Evolutionary conservation across 2,797 vertebrate species (phyloP).

Genomic region (Tolypeutes matacus): DNA sequence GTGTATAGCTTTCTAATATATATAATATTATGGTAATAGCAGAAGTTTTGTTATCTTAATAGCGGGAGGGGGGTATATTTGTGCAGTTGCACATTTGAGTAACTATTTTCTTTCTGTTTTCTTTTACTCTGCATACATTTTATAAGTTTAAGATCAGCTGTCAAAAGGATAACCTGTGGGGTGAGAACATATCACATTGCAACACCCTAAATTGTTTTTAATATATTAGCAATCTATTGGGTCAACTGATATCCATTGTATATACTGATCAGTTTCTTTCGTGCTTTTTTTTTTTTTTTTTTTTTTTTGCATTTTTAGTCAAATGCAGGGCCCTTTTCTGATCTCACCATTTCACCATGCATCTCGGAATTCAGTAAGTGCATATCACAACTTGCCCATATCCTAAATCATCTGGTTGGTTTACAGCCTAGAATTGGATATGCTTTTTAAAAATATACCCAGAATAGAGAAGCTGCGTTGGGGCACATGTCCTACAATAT

Average conservation of each 20-base stretch:
- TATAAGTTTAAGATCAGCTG: constrained; percentile 91
- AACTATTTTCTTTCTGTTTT: constrained; percentile 93
- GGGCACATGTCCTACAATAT: constrained; percentile 66
- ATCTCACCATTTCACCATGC: constrained; percentile 86
- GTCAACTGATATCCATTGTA: constrained; percentile 89
- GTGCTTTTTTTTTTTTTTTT: constrained; percentile 80
- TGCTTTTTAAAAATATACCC: constrained; percentile 80
- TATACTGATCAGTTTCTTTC: constrained; percentile 89
- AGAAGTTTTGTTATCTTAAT: constrained; percentile 95
- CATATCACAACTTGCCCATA: constrained; percentile 80
- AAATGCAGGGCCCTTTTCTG: constrained; percentile 88
- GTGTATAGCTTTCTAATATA: constrained; percentile 99
- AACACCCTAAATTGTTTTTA: constrained; percentile 87
- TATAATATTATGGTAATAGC: constrained; percentile 97
- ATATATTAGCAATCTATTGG: constrained; percentile 86
- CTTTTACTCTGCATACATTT: constrained; percentile 91
- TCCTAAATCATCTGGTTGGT: constrained; percentile 82
- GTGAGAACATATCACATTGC: constrained; percentile 85
- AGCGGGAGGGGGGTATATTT: constrained; percentile 95
- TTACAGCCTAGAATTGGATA: constrained; percentile 84
- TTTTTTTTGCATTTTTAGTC: constrained; percentile 87
- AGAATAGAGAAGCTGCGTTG: constrained; percentile 67
- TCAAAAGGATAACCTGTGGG: constrained; percentile 93
- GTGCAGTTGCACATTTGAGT: constrained; percentile 96
- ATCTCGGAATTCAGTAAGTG: constrained; percentile 88